Evolutionary conservation across 2,888 invertebrate genomes (phyloP), one percentile per base, ranked within the genome.

Genomic region (Zelleria hepariella): DNA sequence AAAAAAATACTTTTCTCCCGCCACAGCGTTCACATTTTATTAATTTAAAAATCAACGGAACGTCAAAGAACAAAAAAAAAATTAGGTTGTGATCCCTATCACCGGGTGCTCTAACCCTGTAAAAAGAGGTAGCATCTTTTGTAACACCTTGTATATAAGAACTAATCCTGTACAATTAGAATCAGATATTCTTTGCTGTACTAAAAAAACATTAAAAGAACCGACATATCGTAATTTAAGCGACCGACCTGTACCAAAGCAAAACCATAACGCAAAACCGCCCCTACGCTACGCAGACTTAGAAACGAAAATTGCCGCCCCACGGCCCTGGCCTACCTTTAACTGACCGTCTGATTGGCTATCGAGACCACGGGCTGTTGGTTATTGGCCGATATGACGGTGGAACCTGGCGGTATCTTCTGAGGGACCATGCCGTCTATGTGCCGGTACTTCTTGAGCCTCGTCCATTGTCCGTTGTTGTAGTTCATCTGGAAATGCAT

Each of bases 401-500:
- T 85, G 2, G 88, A 83, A 0, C 86, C 83, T 0, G 88, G 87
- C 0, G 86, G 86, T 62, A 87, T 84, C 62, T 84, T 86, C 67
- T 87, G 80, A 0, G 87, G 86, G 0, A 87, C 78, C 77, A 85
- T 85, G 10, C 62, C 88, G 52, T 93, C 95, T 66, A 94, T 90
- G 61, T 94, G 93, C 61, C 96, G 90, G 78, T 94, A 95, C 73
- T 98, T 98, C 82, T 97, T 96, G 69, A 98, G 73, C 2, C 87
- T 90, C 76, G 98, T 98, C 98, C 98, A 99, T 77, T 98, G 98
- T 26, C 97, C 96, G 59, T 95, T 96, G 68, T 94, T 94, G 80
- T 97, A 97, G 81, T 97, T 96, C 94, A 97, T 95, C 77, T 97
- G 93, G 94, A 63, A 93, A 80, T 97, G 97, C 65, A 96, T 98